Evolutionary conservation across 2,113 vertebrate genomes (phyloP).

Genomic region (Lepisosteus osseus): DNA sequence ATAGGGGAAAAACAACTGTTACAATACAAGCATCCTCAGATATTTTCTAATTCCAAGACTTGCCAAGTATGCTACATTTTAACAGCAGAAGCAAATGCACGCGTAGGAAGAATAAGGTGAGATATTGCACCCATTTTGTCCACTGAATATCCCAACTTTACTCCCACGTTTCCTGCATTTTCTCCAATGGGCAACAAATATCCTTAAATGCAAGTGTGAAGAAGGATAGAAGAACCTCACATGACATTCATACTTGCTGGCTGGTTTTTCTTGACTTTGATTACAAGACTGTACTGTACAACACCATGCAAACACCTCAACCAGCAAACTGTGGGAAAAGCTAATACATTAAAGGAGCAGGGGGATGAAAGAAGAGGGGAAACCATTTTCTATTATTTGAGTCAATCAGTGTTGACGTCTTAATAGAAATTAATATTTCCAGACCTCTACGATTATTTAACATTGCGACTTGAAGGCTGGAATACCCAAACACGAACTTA

Average conservation of each 20-base stretch:
- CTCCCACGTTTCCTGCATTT: too few relatives aligned
- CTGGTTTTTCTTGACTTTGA: background rate
- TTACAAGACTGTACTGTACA: background rate
- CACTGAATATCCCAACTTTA: too few relatives aligned
- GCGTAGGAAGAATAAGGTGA: too few relatives aligned
- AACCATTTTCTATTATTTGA: background rate
- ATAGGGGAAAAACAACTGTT: constrained; percentile 32
- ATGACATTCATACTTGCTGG: too few relatives aligned
- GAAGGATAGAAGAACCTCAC: too few relatives aligned
- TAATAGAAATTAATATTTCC: constrained; percentile 1
- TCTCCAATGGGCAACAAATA: too few relatives aligned
- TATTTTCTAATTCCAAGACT: background rate
- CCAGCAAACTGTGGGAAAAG: background rate
- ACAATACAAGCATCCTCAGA: background rate
- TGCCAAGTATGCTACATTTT: too few relatives aligned
- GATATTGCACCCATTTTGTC: too few relatives aligned
- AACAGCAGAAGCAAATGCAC: too few relatives aligned
- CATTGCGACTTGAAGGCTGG: too few relatives aligned
- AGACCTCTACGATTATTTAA: background rate
- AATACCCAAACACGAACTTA: too few relatives aligned
- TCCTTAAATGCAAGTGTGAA: too few relatives aligned
- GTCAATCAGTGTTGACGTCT: background rate
- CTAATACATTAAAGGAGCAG: background rate
- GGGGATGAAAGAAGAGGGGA: background rate
- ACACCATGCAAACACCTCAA: constrained; percentile 2